Evolutionary conservation across 2,888 invertebrate genomes (phyloP).

Genomic region (Cylindroiulus punctatus): DNA sequence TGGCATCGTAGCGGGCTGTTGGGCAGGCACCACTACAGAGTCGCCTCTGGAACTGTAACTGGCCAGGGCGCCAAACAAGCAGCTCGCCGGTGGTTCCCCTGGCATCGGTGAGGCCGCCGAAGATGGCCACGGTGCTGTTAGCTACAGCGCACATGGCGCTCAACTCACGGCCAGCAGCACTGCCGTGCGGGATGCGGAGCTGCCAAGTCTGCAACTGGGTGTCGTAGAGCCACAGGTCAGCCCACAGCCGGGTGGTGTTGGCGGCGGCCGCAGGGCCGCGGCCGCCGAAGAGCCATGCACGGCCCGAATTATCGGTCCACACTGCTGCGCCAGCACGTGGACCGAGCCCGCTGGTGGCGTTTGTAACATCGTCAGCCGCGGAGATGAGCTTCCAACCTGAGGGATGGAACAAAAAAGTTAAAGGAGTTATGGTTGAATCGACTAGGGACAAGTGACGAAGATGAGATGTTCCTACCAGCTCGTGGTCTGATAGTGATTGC

Average conservation of each 20-base stretch:
- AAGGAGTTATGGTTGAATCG: no score
- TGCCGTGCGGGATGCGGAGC: not conserved
- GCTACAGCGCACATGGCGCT: conserved; percentile 40
- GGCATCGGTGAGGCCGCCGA: conserved; percentile 43
- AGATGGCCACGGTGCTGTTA: conserved; percentile 6
- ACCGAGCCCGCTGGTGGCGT: conserved; percentile 29
- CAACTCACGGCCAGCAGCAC: not conserved
- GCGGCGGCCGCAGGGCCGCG: not conserved
- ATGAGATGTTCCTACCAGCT: no score
- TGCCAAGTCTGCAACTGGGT: not conserved
- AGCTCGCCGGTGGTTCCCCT: not conserved
- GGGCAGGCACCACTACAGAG: conserved; percentile 16
- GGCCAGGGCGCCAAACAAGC: not conserved
- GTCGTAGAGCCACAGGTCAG: conserved; percentile 50
- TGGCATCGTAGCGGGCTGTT: conserved; percentile 30
- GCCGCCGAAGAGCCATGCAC: conserved; percentile 49
- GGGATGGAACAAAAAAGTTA: no score
- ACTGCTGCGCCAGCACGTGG: conserved; percentile 36
- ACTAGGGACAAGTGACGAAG: no score
- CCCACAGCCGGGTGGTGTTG: conserved; percentile 23
- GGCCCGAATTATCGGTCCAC: not conserved
- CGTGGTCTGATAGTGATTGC: no score
- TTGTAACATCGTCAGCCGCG: not conserved
- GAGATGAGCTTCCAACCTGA: not conserved
- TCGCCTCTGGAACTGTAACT: not conserved